Conservation (phyloP, 2,888 invertebrate species). For the Sericinus montela region DNA sequence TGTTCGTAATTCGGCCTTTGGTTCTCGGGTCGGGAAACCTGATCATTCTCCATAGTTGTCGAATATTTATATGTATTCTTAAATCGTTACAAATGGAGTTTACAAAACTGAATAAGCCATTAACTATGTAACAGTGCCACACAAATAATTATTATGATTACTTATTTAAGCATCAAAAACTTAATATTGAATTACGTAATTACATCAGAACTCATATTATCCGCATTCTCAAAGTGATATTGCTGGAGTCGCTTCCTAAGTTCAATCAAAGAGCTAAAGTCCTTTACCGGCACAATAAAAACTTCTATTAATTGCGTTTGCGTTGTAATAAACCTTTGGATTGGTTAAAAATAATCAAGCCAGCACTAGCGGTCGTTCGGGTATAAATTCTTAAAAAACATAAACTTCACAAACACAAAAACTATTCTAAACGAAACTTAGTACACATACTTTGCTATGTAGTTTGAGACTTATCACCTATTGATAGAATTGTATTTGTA, state of each 20-base stretch:
- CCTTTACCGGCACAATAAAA: conserved; percentile 76
- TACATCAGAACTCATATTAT: no score
- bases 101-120: no score
- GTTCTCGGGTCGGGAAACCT: no score
- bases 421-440: conserved; percentile 34
- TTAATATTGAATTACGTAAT: neutral
- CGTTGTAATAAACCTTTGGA: conserved; percentile 74
- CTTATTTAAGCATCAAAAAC: no score
- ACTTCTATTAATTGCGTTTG: conserved; percentile 76
- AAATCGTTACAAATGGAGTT: no score
- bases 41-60: no score
- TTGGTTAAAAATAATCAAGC: conserved; percentile 72
- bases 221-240: neutral
- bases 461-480: conserved; percentile 39
- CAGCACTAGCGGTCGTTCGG: conserved; percentile 52
- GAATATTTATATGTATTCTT: no score
- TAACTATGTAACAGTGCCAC: no score
- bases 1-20: no score
- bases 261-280: conserved; percentile 63
- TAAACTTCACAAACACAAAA: conserved; percentile 52
- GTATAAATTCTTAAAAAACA: conserved; percentile 78
- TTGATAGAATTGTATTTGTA: conserved; percentile 57
- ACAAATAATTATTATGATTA: no score
- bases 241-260: conserved; percentile 27
- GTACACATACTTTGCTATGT: conserved; percentile 21